Percentiles rank a stretch among this genome's conserved stretches.
Evolutionary conservation across 2,113 vertebrate species (phyloP).

Genomic region (Phoxinus phoxinus): DNA sequence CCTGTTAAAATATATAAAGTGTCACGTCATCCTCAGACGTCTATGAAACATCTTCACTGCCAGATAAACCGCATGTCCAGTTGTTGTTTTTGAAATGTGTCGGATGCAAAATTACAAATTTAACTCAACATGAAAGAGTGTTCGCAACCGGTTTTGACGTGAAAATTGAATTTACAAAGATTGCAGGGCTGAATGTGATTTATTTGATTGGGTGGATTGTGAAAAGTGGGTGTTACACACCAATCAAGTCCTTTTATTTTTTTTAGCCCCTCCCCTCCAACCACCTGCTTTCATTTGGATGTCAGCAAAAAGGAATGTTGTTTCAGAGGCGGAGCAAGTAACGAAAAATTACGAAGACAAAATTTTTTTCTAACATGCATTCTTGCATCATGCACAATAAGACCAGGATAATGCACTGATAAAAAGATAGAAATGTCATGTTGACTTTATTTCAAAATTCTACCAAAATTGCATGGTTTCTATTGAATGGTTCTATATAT

Average conservation of each 20-base stretch:
- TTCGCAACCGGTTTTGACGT: not conserved
- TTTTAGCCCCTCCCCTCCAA: too few relatives aligned
- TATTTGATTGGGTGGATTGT: not conserved
- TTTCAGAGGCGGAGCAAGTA: not conserved
- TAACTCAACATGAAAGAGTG: not conserved
- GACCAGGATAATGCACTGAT: not conserved
- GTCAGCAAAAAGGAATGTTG: not conserved
- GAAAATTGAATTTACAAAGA: too few relatives aligned
- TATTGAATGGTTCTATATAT: not conserved
- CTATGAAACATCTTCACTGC: not conserved
- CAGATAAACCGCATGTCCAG: not conserved
- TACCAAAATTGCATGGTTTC: not conserved
- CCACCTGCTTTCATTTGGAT: too few relatives aligned
- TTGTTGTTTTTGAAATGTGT: not conserved
- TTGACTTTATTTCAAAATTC: constrained; percentile 2
- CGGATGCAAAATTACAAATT: not conserved
- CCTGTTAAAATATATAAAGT: not conserved
- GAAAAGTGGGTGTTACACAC: too few relatives aligned
- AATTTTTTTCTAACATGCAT: not conserved
- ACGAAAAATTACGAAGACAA: not conserved
- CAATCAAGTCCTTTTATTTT: too few relatives aligned
- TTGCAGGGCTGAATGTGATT: not conserved
- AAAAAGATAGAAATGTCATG: not conserved
- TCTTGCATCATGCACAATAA: not conserved
- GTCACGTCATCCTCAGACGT: not conserved